Evolutionary conservation across 2,797 vertebrate species (phyloP).

Genomic region (Sebastes itinus): DNA sequence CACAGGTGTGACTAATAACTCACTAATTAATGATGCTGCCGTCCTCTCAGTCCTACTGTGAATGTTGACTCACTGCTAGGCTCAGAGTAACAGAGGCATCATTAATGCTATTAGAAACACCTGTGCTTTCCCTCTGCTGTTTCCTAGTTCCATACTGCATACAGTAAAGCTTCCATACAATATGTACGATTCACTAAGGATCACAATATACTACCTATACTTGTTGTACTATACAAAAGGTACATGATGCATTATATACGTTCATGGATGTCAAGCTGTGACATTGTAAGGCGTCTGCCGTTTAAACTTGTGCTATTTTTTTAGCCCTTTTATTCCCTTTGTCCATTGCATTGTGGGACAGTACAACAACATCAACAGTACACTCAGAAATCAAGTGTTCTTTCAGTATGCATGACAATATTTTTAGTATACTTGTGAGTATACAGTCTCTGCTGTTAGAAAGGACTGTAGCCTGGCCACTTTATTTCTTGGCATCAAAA

Average conservation of each 20-base stretch:
- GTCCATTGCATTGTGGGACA: neutral
- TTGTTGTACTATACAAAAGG: neutral
- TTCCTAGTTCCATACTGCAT: neutral
- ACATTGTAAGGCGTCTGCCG: neutral
- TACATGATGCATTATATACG: neutral
- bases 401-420: neutral
- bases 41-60: neutral
- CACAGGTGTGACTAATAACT: neutral
- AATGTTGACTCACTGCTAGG: neutral
- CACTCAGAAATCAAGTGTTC: neutral
- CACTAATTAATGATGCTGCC: neutral
- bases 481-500: no score
- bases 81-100: neutral
- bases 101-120: neutral
- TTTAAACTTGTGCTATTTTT: neutral
- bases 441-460: neutral
- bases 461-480: neutral
- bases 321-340: no score
- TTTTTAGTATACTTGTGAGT: neutral
- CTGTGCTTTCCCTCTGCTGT: neutral
- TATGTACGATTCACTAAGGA: neutral
- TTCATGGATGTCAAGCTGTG: neutral
- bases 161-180: accelerated
- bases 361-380: neutral
- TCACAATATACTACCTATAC: neutral